phyloP scores from a whole-genome alignment of 2,113 vertebrate genomes.

The Cinclus cinclus region DNA sequence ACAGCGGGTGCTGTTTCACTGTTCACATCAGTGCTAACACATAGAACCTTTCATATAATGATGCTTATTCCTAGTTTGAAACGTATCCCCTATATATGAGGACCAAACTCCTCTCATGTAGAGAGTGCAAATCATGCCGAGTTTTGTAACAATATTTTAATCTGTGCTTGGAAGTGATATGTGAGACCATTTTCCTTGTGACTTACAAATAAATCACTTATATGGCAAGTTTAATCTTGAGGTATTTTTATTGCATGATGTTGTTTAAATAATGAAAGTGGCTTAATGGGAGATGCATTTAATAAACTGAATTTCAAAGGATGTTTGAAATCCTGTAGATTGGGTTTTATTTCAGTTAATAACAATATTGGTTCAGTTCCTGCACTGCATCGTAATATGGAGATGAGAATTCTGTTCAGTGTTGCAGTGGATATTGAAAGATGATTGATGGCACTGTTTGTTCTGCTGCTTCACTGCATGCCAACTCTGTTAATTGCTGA shows the following conservation, averaged over 20 bases:
- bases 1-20: not conserved
- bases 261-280: constrained; percentile 50
- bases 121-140: not conserved
- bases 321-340: not conserved
- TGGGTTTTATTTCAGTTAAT: constrained; percentile 26
- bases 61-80: not conserved
- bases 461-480: not conserved
- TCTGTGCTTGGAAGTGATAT: not conserved
- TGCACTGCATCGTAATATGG: rapidly evolving
- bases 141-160: not conserved
- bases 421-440: not conserved
- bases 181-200: not conserved
- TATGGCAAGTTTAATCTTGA: constrained; percentile 33
- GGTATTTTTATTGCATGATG: constrained; percentile 6
- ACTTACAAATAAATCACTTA: constrained; percentile 20
- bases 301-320: constrained; percentile 48
- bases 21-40: not conserved
- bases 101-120: not conserved
- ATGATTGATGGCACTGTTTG: not conserved
- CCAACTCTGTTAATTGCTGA: not conserved
- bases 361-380: not conserved
- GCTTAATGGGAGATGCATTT: constrained; percentile 8
- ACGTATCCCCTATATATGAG: not conserved
- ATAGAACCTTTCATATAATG: not conserved
- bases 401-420: not conserved